These are phyloP conservation scores for Aphis craccivora DNA, from an alignment of 1,140 invertebrate genomes.

Conservation along the genomic window DNA sequence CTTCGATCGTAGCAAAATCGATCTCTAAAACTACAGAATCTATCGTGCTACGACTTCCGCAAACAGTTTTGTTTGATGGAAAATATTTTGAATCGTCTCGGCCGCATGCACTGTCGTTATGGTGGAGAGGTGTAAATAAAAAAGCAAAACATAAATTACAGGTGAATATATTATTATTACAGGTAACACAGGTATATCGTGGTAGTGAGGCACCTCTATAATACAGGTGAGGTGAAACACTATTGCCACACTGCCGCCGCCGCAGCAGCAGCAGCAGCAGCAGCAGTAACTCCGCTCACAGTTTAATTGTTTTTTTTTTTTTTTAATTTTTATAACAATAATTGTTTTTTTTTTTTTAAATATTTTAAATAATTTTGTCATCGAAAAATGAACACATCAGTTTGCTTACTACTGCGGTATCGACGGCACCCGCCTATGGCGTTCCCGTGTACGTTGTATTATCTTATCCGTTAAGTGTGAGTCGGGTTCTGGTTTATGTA, in stretches of 20 bases:
- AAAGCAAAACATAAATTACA: conserved; percentile 25
- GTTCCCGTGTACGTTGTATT: background rate
- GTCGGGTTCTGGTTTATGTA: background rate
- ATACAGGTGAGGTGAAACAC: conserved; percentile 31
- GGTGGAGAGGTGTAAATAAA: conserved; percentile 25
- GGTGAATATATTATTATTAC: conserved; percentile 12
- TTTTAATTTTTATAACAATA: background rate
- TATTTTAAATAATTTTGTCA: background rate
- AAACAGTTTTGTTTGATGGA: background rate
- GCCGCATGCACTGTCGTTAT: conserved; percentile 17
- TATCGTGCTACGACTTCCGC: background rate
- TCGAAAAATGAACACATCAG: conserved; percentile 17
- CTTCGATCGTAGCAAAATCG: too few relatives aligned
- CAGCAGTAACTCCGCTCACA: background rate
- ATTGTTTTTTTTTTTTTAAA: background rate
- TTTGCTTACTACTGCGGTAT: background rate
- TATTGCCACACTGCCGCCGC: background rate
- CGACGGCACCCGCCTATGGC: background rate
- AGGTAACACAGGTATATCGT: background rate
- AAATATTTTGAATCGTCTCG: background rate
- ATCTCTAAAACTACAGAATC: background rate
- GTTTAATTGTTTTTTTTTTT: background rate
- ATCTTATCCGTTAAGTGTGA: conserved; percentile 11
- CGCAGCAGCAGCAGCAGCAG: background rate
- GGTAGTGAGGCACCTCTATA: background rate